Evolutionary conservation across 2,113 vertebrate species (phyloP), one percentile per base, ranked within the genome.

Genomic region (Xenotilapia caudafasciata): DNA sequence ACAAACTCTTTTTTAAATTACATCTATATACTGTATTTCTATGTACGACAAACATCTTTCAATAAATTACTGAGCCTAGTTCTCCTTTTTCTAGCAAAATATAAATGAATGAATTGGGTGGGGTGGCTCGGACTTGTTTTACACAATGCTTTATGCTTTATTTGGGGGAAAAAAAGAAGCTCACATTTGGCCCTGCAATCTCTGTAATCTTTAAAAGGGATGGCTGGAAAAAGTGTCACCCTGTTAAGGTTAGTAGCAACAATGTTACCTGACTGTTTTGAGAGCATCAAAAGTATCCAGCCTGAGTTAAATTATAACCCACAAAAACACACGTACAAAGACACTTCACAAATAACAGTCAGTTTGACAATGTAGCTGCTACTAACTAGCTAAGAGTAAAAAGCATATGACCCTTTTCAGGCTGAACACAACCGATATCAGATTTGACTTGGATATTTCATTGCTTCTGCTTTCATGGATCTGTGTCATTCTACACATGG

Each of bases 71-170:
- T 40, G 35, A n/a, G 11, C 6, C 62, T 38, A 65, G 33, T 68
- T 68, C 62, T 40, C 19, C 11, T 40, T 68, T 9, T 40, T 40
- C 62, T 70, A 40, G 35, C 5, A 70, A 70, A 42, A 4, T 70
- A 15, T 42, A 15, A 70, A 42, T 2, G 8, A 23, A 70, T 23
- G 65, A 42, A 62, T 35, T 0, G 31, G 17, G 17, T 62, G 12
- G 5, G n/a, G 65, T 23, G 33, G n/a, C 35, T 1, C 2, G 0
- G 19, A 40, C 6, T 35, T 40, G 21, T 40, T 68, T 68, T 68
- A 40, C 35, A 70, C 65, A 70, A 40, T 14, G 1, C 35, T 26
- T 5, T 33, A 75, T 33, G 28, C 5, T 70, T 42, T 6, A 70
- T 70, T 42, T 62, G 9, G 5, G 0, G 3, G 1, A 9, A 58